A percentile compares a stretch with the other conserved stretches of the same genome.
phyloP scores from a whole-genome alignment of 2,797 vertebrate species.

The Coccyzus lansbergi region DNA sequence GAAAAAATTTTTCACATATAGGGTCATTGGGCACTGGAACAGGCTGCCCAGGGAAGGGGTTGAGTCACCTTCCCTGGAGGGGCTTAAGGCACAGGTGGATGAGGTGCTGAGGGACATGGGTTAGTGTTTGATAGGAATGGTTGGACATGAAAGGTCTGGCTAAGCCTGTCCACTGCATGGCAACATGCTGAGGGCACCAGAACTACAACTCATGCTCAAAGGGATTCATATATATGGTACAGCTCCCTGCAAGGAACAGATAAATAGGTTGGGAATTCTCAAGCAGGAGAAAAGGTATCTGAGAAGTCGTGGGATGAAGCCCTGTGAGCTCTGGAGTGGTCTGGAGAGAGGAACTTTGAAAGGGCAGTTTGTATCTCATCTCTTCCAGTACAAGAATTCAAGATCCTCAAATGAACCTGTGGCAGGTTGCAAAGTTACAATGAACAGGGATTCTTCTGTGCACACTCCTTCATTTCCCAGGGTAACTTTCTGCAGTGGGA shows the following conservation, averaged over 20 bases:
- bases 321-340: background rate
- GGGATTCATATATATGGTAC: background rate
- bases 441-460: background rate
- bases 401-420: background rate
- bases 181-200: background rate
- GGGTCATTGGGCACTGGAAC: too few relatives aligned
- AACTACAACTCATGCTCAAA: background rate
- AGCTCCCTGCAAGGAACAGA: background rate
- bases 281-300: background rate
- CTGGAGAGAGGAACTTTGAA: background rate
- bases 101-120: too few relatives aligned
- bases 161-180: background rate
- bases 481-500: background rate
- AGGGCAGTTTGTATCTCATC: background rate
- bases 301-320: background rate
- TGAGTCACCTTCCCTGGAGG: too few relatives aligned
- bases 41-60: too few relatives aligned
- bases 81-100: too few relatives aligned
- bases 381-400: background rate
- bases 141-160: background rate
- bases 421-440: background rate
- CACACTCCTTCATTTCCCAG: background rate
- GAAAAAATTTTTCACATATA: too few relatives aligned
- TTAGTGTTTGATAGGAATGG: too few relatives aligned
- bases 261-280: rapidly evolving